phyloP scores from a whole-genome alignment of 2,113 vertebrate species.

The Grus americana region DNA sequence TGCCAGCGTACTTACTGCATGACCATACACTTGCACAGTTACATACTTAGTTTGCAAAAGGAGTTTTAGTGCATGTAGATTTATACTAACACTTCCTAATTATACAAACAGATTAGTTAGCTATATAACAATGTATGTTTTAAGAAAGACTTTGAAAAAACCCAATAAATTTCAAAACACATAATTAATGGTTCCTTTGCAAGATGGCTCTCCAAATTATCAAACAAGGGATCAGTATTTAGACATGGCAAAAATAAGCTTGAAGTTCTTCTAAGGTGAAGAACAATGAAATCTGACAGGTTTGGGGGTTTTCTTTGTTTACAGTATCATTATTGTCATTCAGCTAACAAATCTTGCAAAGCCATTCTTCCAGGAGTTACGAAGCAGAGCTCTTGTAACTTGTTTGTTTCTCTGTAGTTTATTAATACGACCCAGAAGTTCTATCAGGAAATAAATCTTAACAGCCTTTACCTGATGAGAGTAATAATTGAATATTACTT shows the following conservation, averaged over 20 bases:
- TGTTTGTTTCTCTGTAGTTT: not conserved
- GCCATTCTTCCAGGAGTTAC: not conserved
- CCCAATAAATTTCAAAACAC: not conserved
- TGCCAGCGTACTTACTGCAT: not conserved
- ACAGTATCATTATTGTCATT: not conserved
- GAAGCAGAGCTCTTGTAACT: not conserved
- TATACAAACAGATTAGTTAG: not conserved
- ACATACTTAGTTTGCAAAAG: not conserved
- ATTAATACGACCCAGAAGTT: not conserved
- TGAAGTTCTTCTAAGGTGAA: not conserved
- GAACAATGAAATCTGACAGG: not conserved
- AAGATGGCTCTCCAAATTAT: not conserved
- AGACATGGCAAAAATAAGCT: not conserved
- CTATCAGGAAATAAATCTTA: not conserved
- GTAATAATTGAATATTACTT: not conserved
- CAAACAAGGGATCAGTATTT: not conserved
- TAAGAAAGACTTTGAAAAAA: not conserved
- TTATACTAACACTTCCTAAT: not conserved
- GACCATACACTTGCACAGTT: not conserved
- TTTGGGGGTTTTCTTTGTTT: not conserved
- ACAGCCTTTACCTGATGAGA: not conserved
- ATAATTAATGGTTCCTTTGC: not conserved
- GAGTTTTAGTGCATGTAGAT: not conserved
- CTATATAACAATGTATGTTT: not conserved
- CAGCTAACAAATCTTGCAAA: not conserved